Conservation (phyloP, 2,888 invertebrate genomes). For the Lochmaea capreae region DNA sequence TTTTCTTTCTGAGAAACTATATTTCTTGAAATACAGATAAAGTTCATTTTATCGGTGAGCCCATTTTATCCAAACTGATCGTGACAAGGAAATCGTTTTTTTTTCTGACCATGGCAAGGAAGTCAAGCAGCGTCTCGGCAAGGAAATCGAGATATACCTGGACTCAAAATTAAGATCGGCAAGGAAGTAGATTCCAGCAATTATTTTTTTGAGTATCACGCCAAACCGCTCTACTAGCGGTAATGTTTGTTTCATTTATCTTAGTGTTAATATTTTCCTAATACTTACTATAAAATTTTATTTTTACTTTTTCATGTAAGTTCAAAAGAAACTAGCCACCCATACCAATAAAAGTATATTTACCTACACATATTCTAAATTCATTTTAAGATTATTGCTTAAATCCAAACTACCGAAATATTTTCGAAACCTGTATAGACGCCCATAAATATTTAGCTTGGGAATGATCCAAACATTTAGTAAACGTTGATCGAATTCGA, state of each 20-base stretch:
- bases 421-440: constrained; percentile 14
- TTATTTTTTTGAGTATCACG: too few relatives aligned
- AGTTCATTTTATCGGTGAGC: too few relatives aligned
- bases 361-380: not conserved
- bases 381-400: not conserved
- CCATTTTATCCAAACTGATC: too few relatives aligned
- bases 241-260: too few relatives aligned
- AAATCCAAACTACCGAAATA: constrained; percentile 11
- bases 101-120: too few relatives aligned
- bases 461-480: constrained; percentile 45
- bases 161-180: too few relatives aligned
- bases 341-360: not conserved
- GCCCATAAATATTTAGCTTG: constrained; percentile 47
- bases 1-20: too few relatives aligned
- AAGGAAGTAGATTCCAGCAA: too few relatives aligned
- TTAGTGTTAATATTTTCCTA: not conserved
- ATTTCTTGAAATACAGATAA: too few relatives aligned
- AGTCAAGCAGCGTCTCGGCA: too few relatives aligned
- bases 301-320: not conserved
- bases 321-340: not conserved
- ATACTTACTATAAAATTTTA: not conserved
- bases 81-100: too few relatives aligned
- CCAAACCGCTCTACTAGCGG: not conserved
- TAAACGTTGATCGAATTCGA: constrained; percentile 40
- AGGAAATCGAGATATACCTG: too few relatives aligned